Base-by-base conservation (phyloP, 1,140 invertebrate species). In the Dreissena polymorpha region DNA sequence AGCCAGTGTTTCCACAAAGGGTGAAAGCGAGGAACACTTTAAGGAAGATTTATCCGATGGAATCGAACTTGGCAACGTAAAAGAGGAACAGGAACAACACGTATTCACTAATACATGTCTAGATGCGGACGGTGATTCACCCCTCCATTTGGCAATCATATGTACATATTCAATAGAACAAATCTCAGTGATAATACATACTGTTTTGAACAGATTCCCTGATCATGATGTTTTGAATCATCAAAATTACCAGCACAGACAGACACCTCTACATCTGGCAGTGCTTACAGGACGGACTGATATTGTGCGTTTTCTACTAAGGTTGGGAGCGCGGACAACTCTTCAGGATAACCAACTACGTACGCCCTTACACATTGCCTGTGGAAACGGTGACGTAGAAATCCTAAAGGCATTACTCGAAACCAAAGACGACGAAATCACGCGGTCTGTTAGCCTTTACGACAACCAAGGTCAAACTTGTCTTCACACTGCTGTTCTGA, bases 231-330 rank as follows among this genome's bases (percentile, higher is more conserved):
- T 77, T 72, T 39, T 89, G 51, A 89, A 88, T 73, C 72, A 88
- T 8, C 84, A 88, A 60, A 91, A 91, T 71, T 85, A 86, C 57
- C 83, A 39, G 39, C 8, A 91, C 5, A 70, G 83, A 29, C 90
- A 94, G 92, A 95, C 96, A 0, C 94, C 96, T 0, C 90, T 97
- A 10, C 96, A 97, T 92, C 90, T 97, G 60, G 96, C 96, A 0
- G 95, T 96, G 0, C 90, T 96, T 13, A 96, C 95, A 6, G 92
- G 93, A 39, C 95, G 96, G 86, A 92, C 94, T 12, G 91, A 93
- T 55, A 94, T 97, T 25, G 94, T 95, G 5, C 92, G 95, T 53
- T 93, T 94, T 82, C 91, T 97, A 0, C 93, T 97, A 21, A 91
- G 95, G 18, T 95, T 95, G 51, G 96, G 96, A 51, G 96, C 96